Evolutionary conservation across 1,140 invertebrate species (phyloP).

Genomic region (Oscheius sp.): DNA sequence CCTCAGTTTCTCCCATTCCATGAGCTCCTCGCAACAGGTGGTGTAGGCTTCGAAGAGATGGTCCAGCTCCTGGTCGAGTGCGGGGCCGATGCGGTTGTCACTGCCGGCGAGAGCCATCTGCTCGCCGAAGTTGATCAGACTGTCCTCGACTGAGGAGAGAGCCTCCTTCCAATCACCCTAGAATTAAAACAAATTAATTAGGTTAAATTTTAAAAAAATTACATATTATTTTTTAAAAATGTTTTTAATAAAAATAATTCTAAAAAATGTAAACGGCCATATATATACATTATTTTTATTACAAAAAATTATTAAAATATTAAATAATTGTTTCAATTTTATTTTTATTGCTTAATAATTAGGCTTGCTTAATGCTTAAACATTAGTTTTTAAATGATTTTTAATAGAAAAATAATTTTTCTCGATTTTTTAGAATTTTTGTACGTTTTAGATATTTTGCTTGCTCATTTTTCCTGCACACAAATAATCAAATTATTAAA

Average conservation of each 20-base stretch:
- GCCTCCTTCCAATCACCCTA: not conserved
- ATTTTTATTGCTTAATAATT: not conserved
- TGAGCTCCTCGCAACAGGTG: constrained; percentile 7
- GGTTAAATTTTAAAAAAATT: too few relatives aligned
- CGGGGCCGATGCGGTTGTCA: not conserved
- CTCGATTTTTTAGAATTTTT: too few relatives aligned
- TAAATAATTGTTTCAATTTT: not conserved
- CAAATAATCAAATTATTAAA: too few relatives aligned
- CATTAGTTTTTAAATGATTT: too few relatives aligned
- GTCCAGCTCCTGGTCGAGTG: constrained; percentile 9
- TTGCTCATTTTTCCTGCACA: too few relatives aligned
- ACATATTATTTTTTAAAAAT: too few relatives aligned
- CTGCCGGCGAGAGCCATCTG: not conserved
- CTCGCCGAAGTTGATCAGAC: not conserved
- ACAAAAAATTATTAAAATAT: not conserved
- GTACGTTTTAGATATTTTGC: too few relatives aligned
- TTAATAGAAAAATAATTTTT: too few relatives aligned
- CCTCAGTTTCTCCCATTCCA: constrained; percentile 12
- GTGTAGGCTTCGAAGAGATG: constrained; percentile 18
- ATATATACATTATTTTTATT: not conserved
- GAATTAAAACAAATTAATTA: not conserved
- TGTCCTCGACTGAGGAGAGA: not conserved
- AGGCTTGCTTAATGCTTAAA: too few relatives aligned
- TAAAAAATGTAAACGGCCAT: not conserved
- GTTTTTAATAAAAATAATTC: not conserved